These are phyloP conservation scores for Schizopygopsis pylzovi DNA, from an alignment of 2,797 vertebrate genomes.

Conservation along the genomic window DNA sequence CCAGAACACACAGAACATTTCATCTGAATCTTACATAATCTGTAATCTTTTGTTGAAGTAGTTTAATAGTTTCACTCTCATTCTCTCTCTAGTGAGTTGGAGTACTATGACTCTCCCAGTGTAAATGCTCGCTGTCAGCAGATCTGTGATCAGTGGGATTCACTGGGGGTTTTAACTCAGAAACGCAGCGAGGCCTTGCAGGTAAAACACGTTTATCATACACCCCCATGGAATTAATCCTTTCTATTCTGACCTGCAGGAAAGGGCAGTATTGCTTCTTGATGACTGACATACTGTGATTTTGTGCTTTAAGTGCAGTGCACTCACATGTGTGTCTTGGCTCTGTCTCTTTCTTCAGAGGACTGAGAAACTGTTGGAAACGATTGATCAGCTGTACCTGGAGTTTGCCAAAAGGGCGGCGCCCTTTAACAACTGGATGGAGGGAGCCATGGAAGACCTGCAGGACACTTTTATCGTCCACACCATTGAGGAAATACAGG, in stretches of 20 bases:
- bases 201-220: conserved; percentile 70
- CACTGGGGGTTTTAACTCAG: conserved; percentile 90
- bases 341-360: conserved; percentile 74
- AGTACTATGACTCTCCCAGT: conserved; percentile 97
- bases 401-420: conserved; percentile 98
- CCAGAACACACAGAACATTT: neutral
- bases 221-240: neutral
- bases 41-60: neutral
- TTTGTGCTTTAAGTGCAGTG: conserved; percentile 12
- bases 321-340: neutral
- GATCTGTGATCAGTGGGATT: conserved; percentile 98
- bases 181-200: conserved; percentile 95
- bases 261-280: neutral
- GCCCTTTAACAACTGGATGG: conserved; percentile 99
- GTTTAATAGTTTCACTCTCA: conserved; percentile 16
- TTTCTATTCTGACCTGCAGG: neutral
- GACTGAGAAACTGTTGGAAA: conserved; percentile 96
- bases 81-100: conserved; percentile 87
- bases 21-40: no score
- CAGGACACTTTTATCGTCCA: conserved; percentile 98
- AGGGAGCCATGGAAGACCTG: conserved; percentile 98
- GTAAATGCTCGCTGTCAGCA: conserved; percentile 96
- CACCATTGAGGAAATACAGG: conserved; percentile 98
- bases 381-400: conserved; percentile 95
- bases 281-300: neutral